Percentiles rank a stretch among this genome's conserved stretches.
Evolutionary conservation across 2,113 vertebrate genomes (phyloP).

Genomic region (Scophthalmus maximus): DNA sequence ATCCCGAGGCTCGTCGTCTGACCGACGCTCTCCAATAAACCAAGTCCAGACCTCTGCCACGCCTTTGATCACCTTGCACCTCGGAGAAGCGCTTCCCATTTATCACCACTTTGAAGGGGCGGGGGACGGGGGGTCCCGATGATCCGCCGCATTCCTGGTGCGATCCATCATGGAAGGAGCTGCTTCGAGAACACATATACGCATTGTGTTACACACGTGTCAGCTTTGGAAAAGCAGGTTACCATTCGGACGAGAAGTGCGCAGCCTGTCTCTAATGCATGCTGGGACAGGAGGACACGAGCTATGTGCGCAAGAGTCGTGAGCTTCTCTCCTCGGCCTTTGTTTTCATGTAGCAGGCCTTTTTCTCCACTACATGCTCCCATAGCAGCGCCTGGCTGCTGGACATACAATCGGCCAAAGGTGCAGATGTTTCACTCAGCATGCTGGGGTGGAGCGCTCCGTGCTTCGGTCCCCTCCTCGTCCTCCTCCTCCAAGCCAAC

Average conservation of each 20-base stretch:
- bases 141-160: conserved; percentile 47
- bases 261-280: neutral
- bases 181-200: conserved; percentile 12
- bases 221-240: neutral
- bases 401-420: neutral
- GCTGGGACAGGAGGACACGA: neutral
- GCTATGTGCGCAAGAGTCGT: no score
- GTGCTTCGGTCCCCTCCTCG: no score
- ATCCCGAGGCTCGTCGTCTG: conserved; percentile 38
- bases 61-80: conserved; percentile 71
- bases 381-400: neutral
- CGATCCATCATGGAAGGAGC: conserved; percentile 20
- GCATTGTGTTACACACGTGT: neutral
- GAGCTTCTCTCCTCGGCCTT: no score
- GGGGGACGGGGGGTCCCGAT: conserved; percentile 32
- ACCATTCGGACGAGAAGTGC: neutral
- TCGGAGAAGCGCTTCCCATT: conserved; percentile 44
- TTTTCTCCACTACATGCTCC: neutral
- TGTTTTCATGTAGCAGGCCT: neutral
- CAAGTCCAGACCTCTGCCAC: conserved; percentile 58
- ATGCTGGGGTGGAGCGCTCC: neutral
- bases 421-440: neutral
- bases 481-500: no score
- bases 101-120: conserved; percentile 58
- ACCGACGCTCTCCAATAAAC: conserved; percentile 56